Conservation (phyloP, 1,140 invertebrate species). For the Diorhabda sublineata region DNA sequence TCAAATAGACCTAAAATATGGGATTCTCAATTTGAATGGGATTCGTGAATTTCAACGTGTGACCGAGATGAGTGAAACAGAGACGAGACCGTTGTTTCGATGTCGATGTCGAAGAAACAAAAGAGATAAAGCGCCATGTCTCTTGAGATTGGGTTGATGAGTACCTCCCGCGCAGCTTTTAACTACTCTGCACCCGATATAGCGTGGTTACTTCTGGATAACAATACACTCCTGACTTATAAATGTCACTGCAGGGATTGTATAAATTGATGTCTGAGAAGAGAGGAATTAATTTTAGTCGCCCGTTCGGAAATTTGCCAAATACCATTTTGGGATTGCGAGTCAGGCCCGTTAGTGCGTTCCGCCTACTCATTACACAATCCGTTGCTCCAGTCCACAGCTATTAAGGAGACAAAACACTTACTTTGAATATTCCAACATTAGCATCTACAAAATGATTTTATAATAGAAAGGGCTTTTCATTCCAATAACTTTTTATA, state of each 20-base stretch:
- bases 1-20: no score
- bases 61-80: no score
- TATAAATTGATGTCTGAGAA: slow-evolving; percentile 45
- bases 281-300: slow-evolving; percentile 46
- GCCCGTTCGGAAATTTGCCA: slow-evolving; percentile 44
- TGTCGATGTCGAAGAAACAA: slow-evolving; percentile 22
- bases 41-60: no score
- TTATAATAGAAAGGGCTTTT: neutral
- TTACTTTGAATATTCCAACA: slow-evolving; percentile 16
- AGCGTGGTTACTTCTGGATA: slow-evolving; percentile 42
- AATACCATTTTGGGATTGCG: slow-evolving; percentile 40
- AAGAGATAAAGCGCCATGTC: slow-evolving; percentile 36
- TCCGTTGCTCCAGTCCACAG: slow-evolving; percentile 27
- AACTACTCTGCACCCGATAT: slow-evolving; percentile 40
- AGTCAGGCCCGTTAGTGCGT: slow-evolving; percentile 32
- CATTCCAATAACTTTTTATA: no score
- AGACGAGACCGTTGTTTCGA: no score
- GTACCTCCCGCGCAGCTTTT: slow-evolving; percentile 42
- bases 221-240: slow-evolving; percentile 46
- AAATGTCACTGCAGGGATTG: slow-evolving; percentile 45
- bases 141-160: slow-evolving; percentile 40
- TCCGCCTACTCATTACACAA: slow-evolving; percentile 37
- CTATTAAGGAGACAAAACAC: slow-evolving; percentile 36
- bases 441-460: slow-evolving; percentile 22
- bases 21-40: no score